Evolutionary conservation across 2,113 vertebrate species (phyloP).

Genomic region (Trematocara unimaculatum): DNA sequence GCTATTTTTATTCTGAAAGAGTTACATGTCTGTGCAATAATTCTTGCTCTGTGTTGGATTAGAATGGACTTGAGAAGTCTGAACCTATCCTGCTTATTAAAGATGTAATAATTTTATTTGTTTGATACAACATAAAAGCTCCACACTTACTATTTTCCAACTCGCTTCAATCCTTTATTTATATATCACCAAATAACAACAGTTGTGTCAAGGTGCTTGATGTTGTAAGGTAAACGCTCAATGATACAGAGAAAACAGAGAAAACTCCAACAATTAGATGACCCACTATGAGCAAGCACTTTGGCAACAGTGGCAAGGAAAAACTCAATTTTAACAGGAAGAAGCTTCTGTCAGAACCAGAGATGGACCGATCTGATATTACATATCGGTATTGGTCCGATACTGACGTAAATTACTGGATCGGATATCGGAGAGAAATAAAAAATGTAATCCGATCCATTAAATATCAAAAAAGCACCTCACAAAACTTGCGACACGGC

Average conservation of each 20-base stretch:
- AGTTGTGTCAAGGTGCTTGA: not conserved
- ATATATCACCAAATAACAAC: not conserved
- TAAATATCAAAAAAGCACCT: too few species aligned
- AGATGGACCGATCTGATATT: too few species aligned
- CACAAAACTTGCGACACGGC: too few species aligned
- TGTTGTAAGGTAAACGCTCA: fast-evolving
- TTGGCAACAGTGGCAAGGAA: not conserved
- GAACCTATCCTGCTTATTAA: not conserved
- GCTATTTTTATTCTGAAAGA: not conserved
- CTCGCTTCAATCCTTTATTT: not conserved
- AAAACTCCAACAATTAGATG: not conserved
- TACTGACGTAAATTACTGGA: too few species aligned
- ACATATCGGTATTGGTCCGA: too few species aligned
- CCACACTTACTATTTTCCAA: fast-evolving
- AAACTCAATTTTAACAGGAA: fast-evolving
- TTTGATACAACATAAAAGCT: not conserved
- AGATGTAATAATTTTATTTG: not conserved
- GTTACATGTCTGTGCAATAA: not conserved
- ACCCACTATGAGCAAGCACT: not conserved
- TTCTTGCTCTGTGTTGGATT: not conserved
- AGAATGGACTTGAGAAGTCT: not conserved
- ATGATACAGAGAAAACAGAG: not conserved
- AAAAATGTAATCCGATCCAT: too few species aligned
- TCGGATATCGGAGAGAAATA: too few species aligned
- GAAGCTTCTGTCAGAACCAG: fast-evolving